These are phyloP conservation scores for Lichenostomus cassidix DNA, from an alignment of 2,113 vertebrate species.

Conservation along the genomic window DNA sequence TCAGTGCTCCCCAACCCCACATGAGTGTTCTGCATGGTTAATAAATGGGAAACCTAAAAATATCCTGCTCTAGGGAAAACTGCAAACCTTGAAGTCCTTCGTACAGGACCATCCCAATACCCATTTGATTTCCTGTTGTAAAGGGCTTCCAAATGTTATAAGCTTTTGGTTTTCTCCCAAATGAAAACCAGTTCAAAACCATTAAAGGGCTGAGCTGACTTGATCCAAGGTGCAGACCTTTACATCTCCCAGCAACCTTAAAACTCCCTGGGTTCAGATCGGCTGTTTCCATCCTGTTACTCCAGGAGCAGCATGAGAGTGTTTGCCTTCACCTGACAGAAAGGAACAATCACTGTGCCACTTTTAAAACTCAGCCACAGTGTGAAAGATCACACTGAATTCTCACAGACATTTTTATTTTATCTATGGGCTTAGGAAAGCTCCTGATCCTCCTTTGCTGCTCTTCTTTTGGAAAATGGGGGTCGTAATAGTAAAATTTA, in stretches of 20 bases:
- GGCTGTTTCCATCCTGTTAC: rapidly evolving
- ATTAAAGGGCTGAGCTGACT: slow-evolving; percentile 9
- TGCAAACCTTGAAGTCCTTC: slow-evolving; percentile 29
- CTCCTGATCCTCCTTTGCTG: background rate
- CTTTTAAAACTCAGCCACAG: background rate
- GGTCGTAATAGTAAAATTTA: background rate
- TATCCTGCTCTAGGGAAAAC: slow-evolving; percentile 9
- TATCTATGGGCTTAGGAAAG: background rate
- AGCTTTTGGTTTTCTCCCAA: background rate
- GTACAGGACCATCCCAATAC: background rate
- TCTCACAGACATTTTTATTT: rapidly evolving
- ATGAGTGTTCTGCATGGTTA: background rate
- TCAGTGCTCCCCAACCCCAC: background rate
- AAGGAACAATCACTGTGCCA: background rate
- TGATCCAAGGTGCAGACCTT: background rate
- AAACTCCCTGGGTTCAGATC: rapidly evolving
- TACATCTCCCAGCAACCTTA: background rate
- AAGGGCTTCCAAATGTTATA: slow-evolving; percentile 62
- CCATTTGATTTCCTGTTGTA: slow-evolving; percentile 52
- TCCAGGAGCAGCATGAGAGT: background rate
- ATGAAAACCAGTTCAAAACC: slow-evolving; percentile 48
- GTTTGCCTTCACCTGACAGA: background rate
- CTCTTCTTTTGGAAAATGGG: background rate
- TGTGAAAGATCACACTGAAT: background rate
- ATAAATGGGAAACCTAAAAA: slow-evolving; percentile 30